Conservation (phyloP, 2,888 invertebrate genomes). For the Melieria omissa region DNA sequence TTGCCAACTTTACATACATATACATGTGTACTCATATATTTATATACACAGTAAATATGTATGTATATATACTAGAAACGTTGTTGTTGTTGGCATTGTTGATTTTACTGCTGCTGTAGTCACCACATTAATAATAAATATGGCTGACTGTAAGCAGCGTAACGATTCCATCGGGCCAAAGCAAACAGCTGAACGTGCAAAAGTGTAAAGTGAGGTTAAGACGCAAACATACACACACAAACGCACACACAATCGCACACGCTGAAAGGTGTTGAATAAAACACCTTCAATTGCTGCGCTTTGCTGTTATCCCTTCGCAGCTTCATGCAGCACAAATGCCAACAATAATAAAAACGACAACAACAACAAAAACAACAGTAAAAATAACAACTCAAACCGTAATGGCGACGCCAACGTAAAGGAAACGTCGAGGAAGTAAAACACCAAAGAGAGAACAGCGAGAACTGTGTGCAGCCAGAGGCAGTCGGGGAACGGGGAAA, state of each 20-base stretch:
- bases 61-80: neutral
- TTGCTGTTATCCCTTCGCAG: neutral
- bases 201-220: neutral
- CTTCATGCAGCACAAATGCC: neutral
- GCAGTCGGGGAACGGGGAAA: neutral
- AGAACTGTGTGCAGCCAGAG: neutral
- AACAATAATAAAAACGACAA: neutral
- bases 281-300: slow-evolving; percentile 19
- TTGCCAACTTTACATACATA: neutral
- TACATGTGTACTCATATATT: neutral
- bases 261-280: slow-evolving; percentile 20
- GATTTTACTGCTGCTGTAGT: slow-evolving; percentile 40
- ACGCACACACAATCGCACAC: neutral
- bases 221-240: neutral
- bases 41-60: neutral
- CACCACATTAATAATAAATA: slow-evolving; percentile 44
- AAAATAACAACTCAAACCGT: neutral
- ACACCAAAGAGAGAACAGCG: too few species aligned
- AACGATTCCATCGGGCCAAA: neutral
- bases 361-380: too few species aligned
- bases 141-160: slow-evolving; percentile 7
- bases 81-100: slow-evolving; percentile 17
- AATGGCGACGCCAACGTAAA: neutral
- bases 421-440: neutral
- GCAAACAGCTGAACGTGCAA: neutral